Base-by-base conservation (phyloP, 2,888 invertebrate genomes). In the Cryptus armator region DNA sequence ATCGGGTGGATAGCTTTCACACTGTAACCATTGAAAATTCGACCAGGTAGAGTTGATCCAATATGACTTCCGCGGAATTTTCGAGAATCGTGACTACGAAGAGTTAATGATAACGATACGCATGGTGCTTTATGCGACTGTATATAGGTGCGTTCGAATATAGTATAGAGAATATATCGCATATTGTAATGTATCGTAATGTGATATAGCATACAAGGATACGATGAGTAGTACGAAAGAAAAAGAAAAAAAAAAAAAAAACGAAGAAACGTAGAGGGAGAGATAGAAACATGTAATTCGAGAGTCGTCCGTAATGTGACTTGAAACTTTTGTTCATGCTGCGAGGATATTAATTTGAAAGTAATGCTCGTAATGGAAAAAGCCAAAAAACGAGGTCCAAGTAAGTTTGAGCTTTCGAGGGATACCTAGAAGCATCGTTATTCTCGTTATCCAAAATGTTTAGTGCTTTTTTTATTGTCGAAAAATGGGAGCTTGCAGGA, bases 121-220 rank as follows among this genome's bases (percentile, higher is more conserved):
- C 48, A 75, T 68, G 68, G 84, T 84, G 84, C 84, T 67, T 72
- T 51, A 67, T 72, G 62, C 72, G 72, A 76, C 44, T 81, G 46
- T 72, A 62, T 66, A 81, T 66, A 81, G 44, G 80, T 84, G 84
- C 84, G 72, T 81, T 32, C 51, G 53, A 80, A 72, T 71, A 48
- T 29, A 59, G 29, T 53, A 59, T 14, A 48, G 77, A 10, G 77
- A 10, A n/a, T 66, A 80, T 64, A 62, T n/a, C 62, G 53, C 43
- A 53, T 67, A 75, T 70, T 53, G 48, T 59, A 43, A 67, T 78
- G 59, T 62, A 46, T 62, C 37, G 29, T 48, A 59, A 59, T 46
- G 19, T 44, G 43, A 72, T 29, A 43, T 24, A 75, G 75, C 70
- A 83, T 46, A 75, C 64, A 56, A 43, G 46, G 44, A 48, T 79